Conservation (phyloP, 2,888 invertebrate species). For the Ormyrus labotus region DNA sequence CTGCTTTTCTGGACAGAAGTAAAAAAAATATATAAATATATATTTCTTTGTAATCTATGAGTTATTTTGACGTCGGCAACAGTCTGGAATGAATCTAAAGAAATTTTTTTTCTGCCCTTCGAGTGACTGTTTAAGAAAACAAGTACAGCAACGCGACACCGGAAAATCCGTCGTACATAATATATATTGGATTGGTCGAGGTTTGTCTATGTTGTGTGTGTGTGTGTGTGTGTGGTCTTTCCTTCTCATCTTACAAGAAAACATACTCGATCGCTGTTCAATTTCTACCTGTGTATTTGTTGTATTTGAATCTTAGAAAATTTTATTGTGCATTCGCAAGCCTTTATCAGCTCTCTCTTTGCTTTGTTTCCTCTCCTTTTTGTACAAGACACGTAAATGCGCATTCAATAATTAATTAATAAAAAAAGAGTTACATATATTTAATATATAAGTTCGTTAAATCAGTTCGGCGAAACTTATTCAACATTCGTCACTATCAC, state of each 20-base stretch:
- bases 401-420: conserved; percentile 22
- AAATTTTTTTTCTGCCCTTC: conserved; percentile 12
- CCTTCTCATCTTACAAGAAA: conserved; percentile 24
- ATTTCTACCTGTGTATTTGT: no score
- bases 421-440: conserved; percentile 10
- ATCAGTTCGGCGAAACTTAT: conserved; percentile 56
- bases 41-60: conserved; percentile 2
- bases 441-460: conserved; percentile 21
- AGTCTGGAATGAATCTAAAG: conserved; percentile 45
- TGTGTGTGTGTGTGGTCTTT: conserved; percentile 10
- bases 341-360: background rate
- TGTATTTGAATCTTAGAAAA: background rate
- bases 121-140: background rate
- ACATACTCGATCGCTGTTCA: no score
- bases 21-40: conserved; percentile 50
- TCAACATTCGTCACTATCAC: conserved; percentile 41
- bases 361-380: conserved; percentile 25
- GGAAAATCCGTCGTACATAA: conserved; percentile 50
- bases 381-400: conserved; percentile 33
- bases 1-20: conserved; percentile 8
- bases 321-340: conserved; percentile 38
- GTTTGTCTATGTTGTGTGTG: conserved; percentile 4
- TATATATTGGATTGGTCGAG: conserved; percentile 31
- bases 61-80: conserved; percentile 23
- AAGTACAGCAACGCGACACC: conserved; percentile 45